A percentile compares a stretch with the other conserved stretches of the same genome.
Evolutionary conservation across 2,888 invertebrate species (phyloP).

Genomic region (Herminia tarsipennalis): DNA sequence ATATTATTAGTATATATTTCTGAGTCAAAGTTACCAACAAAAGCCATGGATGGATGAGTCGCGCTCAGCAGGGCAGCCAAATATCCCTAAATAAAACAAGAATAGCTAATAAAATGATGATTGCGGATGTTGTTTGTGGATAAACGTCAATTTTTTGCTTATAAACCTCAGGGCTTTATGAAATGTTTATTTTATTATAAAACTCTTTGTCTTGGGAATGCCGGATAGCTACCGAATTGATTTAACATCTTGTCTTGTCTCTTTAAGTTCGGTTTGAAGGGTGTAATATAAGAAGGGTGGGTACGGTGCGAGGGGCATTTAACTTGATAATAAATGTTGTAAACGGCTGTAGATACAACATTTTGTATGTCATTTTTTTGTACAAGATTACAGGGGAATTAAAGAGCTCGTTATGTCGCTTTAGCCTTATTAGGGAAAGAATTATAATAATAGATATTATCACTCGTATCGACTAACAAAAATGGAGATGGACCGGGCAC

Average conservation of each 20-base stretch:
- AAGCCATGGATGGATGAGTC: conserved; percentile 44
- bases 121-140: conserved; percentile 45
- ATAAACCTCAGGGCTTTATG: conserved; percentile 30
- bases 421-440: neutral
- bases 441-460: neutral
- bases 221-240: conserved; percentile 34
- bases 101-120: conserved; percentile 49
- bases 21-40: conserved; percentile 53
- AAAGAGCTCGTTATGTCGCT: neutral
- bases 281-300: neutral
- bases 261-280: conserved; percentile 8
- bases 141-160: conserved; percentile 43
- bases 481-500: too few relatives aligned
- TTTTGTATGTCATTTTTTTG: too few relatives aligned
- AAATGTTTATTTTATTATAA: conserved; percentile 40
- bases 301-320: neutral
- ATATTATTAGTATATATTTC: too few relatives aligned
- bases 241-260: conserved; percentile 23
- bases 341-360: too few relatives aligned
- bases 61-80: conserved; percentile 38
- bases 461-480: too few relatives aligned
- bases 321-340: neutral
- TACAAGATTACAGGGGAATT: neutral
- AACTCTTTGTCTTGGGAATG: conserved; percentile 21
- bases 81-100: conserved; percentile 48